Evolutionary conservation across 1,140 invertebrate genomes (phyloP).

Genomic region (Oscheius sp.): DNA sequence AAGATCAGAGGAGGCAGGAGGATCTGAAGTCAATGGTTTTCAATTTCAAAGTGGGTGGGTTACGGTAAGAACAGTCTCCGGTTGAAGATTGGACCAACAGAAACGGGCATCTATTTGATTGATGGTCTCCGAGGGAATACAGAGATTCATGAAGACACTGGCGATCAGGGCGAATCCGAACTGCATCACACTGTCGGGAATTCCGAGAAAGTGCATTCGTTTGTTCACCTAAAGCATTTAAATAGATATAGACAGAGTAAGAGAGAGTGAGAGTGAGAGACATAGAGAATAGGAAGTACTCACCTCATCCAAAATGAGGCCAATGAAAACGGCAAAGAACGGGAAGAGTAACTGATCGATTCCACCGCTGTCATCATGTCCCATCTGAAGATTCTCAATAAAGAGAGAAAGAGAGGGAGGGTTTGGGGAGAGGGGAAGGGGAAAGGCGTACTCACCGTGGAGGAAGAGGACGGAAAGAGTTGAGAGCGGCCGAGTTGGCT

Average conservation of each 20-base stretch:
- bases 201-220: not conserved
- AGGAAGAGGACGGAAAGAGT: no score
- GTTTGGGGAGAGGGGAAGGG: no score
- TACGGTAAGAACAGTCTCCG: conserved; percentile 57
- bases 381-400: no score
- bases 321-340: conserved; percentile 10
- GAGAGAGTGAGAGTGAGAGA: not conserved
- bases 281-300: no score
- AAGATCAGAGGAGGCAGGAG: conserved; percentile 63
- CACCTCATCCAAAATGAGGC: conserved; percentile 12
- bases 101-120: not conserved
- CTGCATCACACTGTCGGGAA: not conserved
- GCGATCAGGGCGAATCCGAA: not conserved
- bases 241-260: conserved; percentile 14
- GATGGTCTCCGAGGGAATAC: not conserved
- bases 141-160: conserved; percentile 16
- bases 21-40: conserved; percentile 26
- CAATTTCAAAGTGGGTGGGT: not conserved
- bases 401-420: no score
- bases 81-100: conserved; percentile 50
- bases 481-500: no score
- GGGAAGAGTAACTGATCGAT: no score
- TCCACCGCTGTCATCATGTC: no score
- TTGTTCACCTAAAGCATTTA: conserved; percentile 1
- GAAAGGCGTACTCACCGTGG: no score